phyloP scores from a whole-genome alignment of 2,888 invertebrate species.

The Latheticus oryzae region DNA sequence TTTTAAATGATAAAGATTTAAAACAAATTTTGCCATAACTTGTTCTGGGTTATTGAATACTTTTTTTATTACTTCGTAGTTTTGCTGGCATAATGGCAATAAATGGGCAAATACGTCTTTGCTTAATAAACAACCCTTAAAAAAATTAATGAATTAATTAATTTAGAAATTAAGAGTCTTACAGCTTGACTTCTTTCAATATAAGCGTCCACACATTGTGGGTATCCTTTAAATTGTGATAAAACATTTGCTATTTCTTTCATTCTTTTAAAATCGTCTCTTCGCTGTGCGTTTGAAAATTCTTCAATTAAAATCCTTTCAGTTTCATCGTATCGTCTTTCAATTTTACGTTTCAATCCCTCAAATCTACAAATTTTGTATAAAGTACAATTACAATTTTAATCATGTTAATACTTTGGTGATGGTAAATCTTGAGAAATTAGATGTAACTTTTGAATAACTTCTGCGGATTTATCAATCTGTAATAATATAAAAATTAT shows the following conservation, averaged over 20 bases:
- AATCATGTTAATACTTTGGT: conserved; percentile 70
- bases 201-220: conserved; percentile 95
- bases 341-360: conserved; percentile 86
- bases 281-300: conserved; percentile 89
- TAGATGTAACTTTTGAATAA: conserved; percentile 95
- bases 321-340: conserved; percentile 89
- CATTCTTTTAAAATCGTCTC: conserved; percentile 89
- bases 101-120: conserved; percentile 93
- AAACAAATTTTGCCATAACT: conserved; percentile 97
- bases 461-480: conserved; percentile 95
- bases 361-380: conserved; percentile 73
- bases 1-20: conserved; percentile 94
- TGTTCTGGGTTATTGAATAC: conserved; percentile 96
- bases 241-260: conserved; percentile 91
- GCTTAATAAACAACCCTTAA: conserved; percentile 82
- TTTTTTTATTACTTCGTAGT: conserved; percentile 83
- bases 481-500: conserved; percentile 62
- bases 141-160: conserved; percentile 5
- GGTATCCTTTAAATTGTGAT: conserved; percentile 96
- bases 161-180: conserved; percentile 47
- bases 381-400: neutral
- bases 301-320: conserved; percentile 92
- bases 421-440: conserved; percentile 95
- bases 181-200: conserved; percentile 97
- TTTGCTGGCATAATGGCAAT: conserved; percentile 88